Evolutionary conservation across 2,888 invertebrate species (phyloP), one percentile per base, ranked within the genome.

Genomic region (Dione vanillae): DNA sequence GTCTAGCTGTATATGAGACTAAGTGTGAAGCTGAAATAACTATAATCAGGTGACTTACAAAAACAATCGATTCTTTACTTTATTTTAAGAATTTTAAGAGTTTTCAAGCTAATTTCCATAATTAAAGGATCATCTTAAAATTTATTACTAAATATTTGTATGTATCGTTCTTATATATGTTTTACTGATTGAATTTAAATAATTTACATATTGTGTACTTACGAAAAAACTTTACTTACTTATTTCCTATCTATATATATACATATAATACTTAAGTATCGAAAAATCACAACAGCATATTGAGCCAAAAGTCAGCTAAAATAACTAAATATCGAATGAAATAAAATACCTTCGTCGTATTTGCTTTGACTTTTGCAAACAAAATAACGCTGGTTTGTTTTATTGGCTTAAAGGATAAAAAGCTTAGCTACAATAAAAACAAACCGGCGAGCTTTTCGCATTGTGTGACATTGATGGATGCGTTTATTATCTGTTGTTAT

Each of bases 401-500:
- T 45, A 45, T 51, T 49, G 11, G 37, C 7, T 37, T 16, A 56
- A 40, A n/a, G 61, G 45, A 51, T 51, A 61, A 41, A 61, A 62
- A 54, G 51, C 40, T n/a, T 16, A 27, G 19, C 27, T 16, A 65
- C n/a, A 54, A 71, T 64, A 65, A 65, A 66, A 65, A 41, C 37
- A 40, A 64, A 52, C 61, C 47, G 35, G 41, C 14, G 40, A 64
- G 51, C 67, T 70, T 70, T 69, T 70, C 67, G 70, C 72, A 65
- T 67, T 47, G 45, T 64, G 14, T 72, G 72, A 72, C 72, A 65
- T 70, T 72, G 72, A 72, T 72, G 70, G 70, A 72, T 72, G 67
- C 47, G 27, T 72, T 70, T 70, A 66, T 72, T 19, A 51, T 72
- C 52, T 67, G 62, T 59, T 9, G 62, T 59, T 9, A 51, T 62